Base-by-base conservation (phyloP, 2,113 vertebrate genomes). In the Nasalis larvatus region DNA sequence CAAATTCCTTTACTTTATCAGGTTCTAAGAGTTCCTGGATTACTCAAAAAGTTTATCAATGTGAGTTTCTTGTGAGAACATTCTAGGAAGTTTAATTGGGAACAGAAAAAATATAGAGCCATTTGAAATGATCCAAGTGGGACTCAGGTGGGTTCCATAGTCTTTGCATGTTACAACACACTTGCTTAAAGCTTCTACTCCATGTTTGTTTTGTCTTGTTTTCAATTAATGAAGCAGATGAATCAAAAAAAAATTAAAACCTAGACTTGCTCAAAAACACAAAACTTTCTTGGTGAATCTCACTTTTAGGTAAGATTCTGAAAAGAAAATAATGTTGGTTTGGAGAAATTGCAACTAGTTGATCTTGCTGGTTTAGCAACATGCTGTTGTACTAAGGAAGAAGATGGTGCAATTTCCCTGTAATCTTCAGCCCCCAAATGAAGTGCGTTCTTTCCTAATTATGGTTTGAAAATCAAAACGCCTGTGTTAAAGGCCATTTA, bases 381-480 rank as follows among this genome's bases (percentile, higher is more conserved):
- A 2, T 23, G 11, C 16, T 89, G 8, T 42, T 69, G 45, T 49
- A 49, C 49, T 23, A 58, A 42, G 40, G 20, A 69, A 40, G 40
- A 83, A 69, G 68, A 56, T 40, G 66, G 40, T 74, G 69, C 37
- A 27, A 45, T 83, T 96, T 88, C 40, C 37, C 40, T 76, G 47
- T 68, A 76, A 68, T 68, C 68, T 23, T 37, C 56, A 63, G 18
- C 56, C 58, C 35, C 58, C 47, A 88, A 1, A 32, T 25, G 42
- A 47, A 78, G n/a, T n/a, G 47, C 45, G 90, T 82, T 88, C 76
- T 95, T 82, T 91, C 63, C 35, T 63, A 91, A 86, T 81, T 91
- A 82, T 42, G 58, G 35, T 58, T 96, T 66, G 76, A 84, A 89
- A 96, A 85, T 69, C 49, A 49, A 89, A 93, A 78, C 60, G 40